Conservation (phyloP, 2,888 invertebrate genomes). For the Sphaeridia pumilis region DNA sequence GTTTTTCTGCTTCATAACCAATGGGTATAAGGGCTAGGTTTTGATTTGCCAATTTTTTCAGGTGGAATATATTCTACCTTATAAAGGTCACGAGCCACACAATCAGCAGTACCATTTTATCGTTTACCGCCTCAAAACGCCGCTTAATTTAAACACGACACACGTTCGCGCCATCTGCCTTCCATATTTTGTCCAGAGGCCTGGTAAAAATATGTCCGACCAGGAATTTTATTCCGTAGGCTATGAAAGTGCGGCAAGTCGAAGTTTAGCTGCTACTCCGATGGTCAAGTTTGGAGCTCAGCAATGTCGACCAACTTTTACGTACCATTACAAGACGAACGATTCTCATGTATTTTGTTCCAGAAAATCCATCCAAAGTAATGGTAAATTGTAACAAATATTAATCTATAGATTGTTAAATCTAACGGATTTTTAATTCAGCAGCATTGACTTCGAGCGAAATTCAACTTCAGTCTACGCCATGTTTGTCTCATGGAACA, state of each 20-base stretch:
- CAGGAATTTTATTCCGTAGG: not conserved
- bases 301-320: constrained; percentile 9
- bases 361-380: not conserved
- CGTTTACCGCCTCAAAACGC: constrained; percentile 12
- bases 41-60: not conserved
- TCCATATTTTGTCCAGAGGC: not conserved
- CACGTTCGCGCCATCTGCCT: constrained; percentile 12
- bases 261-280: not conserved
- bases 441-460: not conserved
- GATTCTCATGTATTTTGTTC: not conserved
- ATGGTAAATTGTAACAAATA: too few relatives aligned
- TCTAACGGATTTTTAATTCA: not conserved
- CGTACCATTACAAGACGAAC: constrained; percentile 14
- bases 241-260: not conserved
- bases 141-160: constrained; percentile 8
- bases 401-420: not conserved
- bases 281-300: not conserved
- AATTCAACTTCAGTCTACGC: not conserved
- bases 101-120: constrained; percentile 15
- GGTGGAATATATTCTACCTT: constrained; percentile 14
- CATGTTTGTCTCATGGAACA: constrained; percentile 4
- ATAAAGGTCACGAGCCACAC: constrained; percentile 2
- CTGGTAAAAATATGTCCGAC: not conserved
- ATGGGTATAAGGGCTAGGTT: not conserved
- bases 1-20: not conserved